Evolutionary conservation across 2,797 vertebrate species (phyloP).

Genomic region (Adrianichthys oophorus): DNA sequence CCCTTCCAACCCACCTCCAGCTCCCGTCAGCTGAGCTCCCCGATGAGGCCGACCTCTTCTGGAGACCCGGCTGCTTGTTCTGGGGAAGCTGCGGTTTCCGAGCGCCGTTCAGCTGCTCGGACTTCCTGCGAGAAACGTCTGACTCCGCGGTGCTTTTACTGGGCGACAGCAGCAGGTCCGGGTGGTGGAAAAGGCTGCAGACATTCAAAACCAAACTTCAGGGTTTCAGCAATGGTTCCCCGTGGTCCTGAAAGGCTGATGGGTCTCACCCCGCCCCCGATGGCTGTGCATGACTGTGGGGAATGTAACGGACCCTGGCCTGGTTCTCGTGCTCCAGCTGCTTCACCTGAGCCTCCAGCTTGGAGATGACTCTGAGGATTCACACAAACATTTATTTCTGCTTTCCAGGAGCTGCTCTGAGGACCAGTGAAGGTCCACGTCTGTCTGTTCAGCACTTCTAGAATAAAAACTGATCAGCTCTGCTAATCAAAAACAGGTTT

Average conservation of each 20-base stretch:
- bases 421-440: too few relatives aligned
- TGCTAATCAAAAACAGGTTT: too few relatives aligned
- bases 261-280: slow-evolving; percentile 81
- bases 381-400: slow-evolving; percentile 12
- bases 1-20: slow-evolving; percentile 46
- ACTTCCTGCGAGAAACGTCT: slow-evolving; percentile 46
- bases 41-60: slow-evolving; percentile 76
- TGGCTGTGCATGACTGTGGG: slow-evolving; percentile 69
- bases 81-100: slow-evolving; percentile 33
- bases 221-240: too few relatives aligned
- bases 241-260: background rate
- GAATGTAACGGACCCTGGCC: slow-evolving; percentile 73
- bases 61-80: slow-evolving; percentile 34
- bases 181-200: slow-evolving; percentile 69
- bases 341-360: slow-evolving; percentile 93
- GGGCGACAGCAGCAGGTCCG: slow-evolving; percentile 65
- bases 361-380: slow-evolving; percentile 82
- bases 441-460: too few relatives aligned
- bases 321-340: slow-evolving; percentile 92
- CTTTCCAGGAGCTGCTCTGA: too few relatives aligned
- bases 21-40: slow-evolving; percentile 71
- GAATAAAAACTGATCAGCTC: too few relatives aligned
- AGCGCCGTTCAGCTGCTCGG: slow-evolving; percentile 29
- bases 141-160: slow-evolving; percentile 63
- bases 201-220: background rate